Base-by-base conservation (phyloP, 2,888 invertebrate species). In the Synergus japonicus region DNA sequence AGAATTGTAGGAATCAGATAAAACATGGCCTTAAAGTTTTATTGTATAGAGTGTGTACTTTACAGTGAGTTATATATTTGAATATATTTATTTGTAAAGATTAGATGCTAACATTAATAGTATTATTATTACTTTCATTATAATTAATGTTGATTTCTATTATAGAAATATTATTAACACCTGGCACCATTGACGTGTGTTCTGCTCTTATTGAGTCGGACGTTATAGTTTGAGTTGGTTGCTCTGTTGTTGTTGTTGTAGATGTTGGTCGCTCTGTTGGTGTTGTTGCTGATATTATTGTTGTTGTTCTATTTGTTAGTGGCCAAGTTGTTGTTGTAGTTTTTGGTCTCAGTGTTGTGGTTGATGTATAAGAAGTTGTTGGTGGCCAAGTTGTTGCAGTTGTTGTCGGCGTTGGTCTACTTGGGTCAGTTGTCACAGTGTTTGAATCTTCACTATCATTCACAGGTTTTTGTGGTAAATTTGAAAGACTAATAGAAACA, bases 131-230 rank as follows among this genome's bases (percentile, higher is more conserved):
- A n/a, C 73, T 73, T 46, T 10, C 37, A 37, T 10, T 54, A 10
- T 73, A 73, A 10, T 54, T 73, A 5, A 73, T 73, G n/a, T 37
- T 49, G 29, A 73, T 73, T 73, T 73, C 54, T 37, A 73, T 73
- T 41, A 73, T 54, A n/a, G 73, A 54, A 37, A 54, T 73, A 54
- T 73, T n/a, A 29, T n/a, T 54, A 37, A 73, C 73, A 54, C n/a
- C 41, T n/a, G 54, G 54, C 29, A 37, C 49, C n/a, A 9, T 54
- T 8, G 10, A 18, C 13, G 10, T 18, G n/a, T n/a, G 15, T 54
- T 10, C 15, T 0, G 12, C n/a, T n/a, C 13, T 67, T 43, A n/a
- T 9, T 43, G 66, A n/a, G 18, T n/a, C 12, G 22, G 67, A 13
- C 12, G 4, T 46, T 2, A n/a, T 66, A 9, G 9, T 43, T 15